Conservation (phyloP, 2,113 vertebrate genomes). For the Protobothrops mucrosquamatus region DNA sequence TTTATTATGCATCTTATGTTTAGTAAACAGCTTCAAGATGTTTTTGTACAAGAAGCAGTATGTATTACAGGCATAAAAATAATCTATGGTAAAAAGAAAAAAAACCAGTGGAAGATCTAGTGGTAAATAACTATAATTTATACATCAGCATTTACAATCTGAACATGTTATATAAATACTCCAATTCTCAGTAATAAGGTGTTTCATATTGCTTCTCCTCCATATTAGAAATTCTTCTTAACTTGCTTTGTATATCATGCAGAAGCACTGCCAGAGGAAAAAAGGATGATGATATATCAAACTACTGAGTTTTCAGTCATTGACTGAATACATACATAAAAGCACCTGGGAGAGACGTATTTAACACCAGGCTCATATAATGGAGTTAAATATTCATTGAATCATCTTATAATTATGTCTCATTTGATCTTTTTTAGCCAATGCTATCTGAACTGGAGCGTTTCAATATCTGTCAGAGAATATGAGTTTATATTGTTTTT, state of each 20-base stretch:
- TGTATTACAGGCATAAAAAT: background rate
- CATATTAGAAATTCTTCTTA: background rate
- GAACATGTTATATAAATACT: background rate
- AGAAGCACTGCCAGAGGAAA: background rate
- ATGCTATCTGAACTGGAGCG: background rate
- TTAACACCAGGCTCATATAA: background rate
- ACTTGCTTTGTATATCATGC: background rate
- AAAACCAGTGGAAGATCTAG: background rate
- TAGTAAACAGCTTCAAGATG: background rate
- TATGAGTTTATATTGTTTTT: slow-evolving; percentile 33
- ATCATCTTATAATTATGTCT: background rate
- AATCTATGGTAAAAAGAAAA: background rate
- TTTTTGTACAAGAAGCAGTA: background rate
- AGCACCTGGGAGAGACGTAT: slow-evolving; percentile 2
- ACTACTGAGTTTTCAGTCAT: slow-evolving; percentile 4
- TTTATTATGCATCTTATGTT: background rate
- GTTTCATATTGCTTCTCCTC: background rate
- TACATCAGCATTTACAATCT: background rate
- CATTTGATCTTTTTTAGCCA: background rate
- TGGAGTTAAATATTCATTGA: background rate
- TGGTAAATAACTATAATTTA: background rate
- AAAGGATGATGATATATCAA: background rate
- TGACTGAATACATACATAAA: slow-evolving; percentile 19
- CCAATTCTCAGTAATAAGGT: background rate
- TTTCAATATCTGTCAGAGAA: slow-evolving; percentile 7